Base-by-base conservation (phyloP, 2,113 vertebrate genomes). In the Phocoena sinus region DNA sequence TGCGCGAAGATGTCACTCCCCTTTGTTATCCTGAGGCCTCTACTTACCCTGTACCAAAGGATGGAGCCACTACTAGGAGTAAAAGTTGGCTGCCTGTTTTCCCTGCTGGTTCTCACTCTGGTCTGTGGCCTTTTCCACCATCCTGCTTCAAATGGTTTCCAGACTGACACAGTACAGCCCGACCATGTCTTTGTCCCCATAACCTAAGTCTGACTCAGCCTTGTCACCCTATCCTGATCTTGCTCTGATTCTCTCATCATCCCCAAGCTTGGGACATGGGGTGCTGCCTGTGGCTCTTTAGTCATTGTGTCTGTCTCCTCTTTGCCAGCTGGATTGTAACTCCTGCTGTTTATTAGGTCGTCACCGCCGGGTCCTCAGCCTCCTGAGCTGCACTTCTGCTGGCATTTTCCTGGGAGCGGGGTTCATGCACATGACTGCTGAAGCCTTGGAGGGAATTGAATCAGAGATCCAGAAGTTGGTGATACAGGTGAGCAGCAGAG, bases 391-490 rank as follows among this genome's bases (percentile, higher is more conserved):
- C 8, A 41, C 93, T 28, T 98, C 98, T n/a, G 98, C 98, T 0
- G 98, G 98, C 2, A 93, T 98, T 26, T 98, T 98, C 90, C 93
- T 98, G 65, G 98, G 98, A 58, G 98, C 98, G 1, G 98, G 98
- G 50, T 53, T 98, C 23, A 98, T 98, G 98, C 98, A 98, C 81
- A 98, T 98, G 95, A 97, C 97, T 0, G 94, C 98, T 5, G 98
- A 98, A 33, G 98, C 98, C 12, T 94, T 98, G 96, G 95, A 97
- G 62, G 96, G 87, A 68, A 98, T 98, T 56, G 95, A 97, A 4
- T 85, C 76, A 21, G 97, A 98, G 97, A 95, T 98, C 28, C 93
- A 96, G 73, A 97, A 95, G 53, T 13, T 94, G 2, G 2, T 68
- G 58, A 74, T 33, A 6, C 87, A 93, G 98, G 98, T 98, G 91